These are phyloP conservation scores for Sceloporus tristichus DNA, from an alignment of 2,113 vertebrate species.

Conservation along the genomic window DNA sequence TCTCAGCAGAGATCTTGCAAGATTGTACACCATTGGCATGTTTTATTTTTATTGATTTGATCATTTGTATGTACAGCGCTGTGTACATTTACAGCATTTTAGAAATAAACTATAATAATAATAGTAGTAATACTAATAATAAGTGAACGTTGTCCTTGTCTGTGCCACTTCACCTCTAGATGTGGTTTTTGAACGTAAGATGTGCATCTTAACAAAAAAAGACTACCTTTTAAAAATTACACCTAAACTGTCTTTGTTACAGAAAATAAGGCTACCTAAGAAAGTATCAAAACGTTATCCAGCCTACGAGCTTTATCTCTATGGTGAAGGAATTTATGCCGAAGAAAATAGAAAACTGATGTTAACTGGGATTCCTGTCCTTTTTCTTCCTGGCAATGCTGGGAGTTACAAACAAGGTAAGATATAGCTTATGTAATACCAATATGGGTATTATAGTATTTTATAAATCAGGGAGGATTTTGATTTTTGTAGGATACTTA, in stretches of 20 bases:
- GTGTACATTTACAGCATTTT: too few relatives aligned
- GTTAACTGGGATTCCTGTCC: constrained; percentile 91
- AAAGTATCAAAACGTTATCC: constrained; percentile 88
- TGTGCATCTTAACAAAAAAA: background rate
- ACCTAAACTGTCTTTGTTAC: constrained; percentile 36
- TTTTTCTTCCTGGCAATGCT: constrained; percentile 98
- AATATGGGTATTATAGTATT: background rate
- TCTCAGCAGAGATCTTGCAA: background rate
- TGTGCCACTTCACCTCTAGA: background rate
- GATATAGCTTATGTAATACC: constrained; percentile 25
- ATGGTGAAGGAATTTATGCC: constrained; percentile 92
- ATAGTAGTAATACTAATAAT: too few relatives aligned
- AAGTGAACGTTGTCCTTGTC: background rate
- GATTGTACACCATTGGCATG: too few relatives aligned
- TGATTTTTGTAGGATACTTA: constrained; percentile 7
- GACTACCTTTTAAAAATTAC: background rate
- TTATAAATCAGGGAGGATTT: background rate
- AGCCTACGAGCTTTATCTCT: constrained; percentile 93
- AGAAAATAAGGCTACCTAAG: constrained; percentile 92
- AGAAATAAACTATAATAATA: too few relatives aligned
- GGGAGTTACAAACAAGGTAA: constrained; percentile 98
- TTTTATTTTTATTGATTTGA: too few relatives aligned
- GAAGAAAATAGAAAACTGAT: constrained; percentile 89
- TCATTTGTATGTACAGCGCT: too few relatives aligned
- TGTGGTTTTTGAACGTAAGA: background rate